A percentile compares a stretch with the other conserved stretches of the same genome.
These are phyloP conservation scores for Epinephelus fuscoguttatus DNA, from an alignment of 2,113 vertebrate genomes.

Conservation along the genomic window DNA sequence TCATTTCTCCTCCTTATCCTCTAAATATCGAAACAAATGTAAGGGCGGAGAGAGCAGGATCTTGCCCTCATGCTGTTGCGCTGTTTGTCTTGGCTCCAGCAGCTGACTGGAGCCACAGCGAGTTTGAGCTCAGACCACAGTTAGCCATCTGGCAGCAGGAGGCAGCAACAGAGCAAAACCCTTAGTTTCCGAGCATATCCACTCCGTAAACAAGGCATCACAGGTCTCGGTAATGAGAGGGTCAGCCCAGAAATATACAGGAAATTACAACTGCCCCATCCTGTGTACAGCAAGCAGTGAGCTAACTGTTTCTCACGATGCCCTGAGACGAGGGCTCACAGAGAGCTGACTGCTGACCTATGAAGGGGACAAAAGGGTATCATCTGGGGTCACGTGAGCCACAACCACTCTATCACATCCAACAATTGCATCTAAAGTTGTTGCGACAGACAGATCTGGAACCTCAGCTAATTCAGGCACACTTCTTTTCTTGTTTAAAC, in stretches of 20 bases:
- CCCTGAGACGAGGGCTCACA: background rate
- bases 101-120: constrained; percentile 41
- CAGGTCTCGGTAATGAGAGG: constrained; percentile 67
- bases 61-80: constrained; percentile 9
- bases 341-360: background rate
- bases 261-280: constrained; percentile 59
- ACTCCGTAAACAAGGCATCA: constrained; percentile 63
- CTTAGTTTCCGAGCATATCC: constrained; percentile 56
- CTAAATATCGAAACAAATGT: constrained; percentile 32
- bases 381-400: background rate
- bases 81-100: constrained; percentile 57
- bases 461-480: background rate
- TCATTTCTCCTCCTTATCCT: constrained; percentile 24
- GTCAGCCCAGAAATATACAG: constrained; percentile 57
- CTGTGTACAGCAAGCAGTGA: constrained; percentile 33
- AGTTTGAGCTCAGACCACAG: constrained; percentile 64
- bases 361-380: constrained; percentile 1
- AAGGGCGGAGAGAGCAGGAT: constrained; percentile 13
- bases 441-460: background rate
- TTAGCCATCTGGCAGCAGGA: constrained; percentile 58
- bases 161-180: constrained; percentile 46
- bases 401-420: background rate
- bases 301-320: constrained; percentile 29
- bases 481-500: background rate
- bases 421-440: background rate